Conservation (phyloP, 2,113 vertebrate species). For the Perca flavescens region DNA sequence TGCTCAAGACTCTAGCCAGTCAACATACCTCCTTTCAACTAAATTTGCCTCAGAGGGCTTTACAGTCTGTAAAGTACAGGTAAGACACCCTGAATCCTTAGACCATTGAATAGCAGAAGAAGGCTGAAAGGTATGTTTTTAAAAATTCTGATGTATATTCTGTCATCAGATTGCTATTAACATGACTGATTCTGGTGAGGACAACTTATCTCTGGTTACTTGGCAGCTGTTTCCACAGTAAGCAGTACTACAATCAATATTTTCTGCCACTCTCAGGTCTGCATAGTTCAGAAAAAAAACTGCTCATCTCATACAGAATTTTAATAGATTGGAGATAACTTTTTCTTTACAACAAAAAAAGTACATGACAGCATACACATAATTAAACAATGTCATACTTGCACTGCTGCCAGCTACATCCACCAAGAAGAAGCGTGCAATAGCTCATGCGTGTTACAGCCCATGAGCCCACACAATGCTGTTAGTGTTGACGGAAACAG, state of each 20-base stretch:
- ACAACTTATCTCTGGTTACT: not conserved
- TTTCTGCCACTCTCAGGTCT: not conserved
- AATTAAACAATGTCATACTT: not conserved
- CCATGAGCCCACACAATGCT: constrained; percentile 24
- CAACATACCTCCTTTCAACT: not conserved
- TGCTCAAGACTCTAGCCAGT: not conserved
- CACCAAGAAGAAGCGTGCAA: not conserved
- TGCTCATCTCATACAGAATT: not conserved
- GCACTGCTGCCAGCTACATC: not conserved
- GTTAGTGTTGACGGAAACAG: constrained; percentile 58
- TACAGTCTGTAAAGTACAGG: not conserved
- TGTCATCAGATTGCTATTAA: not conserved
- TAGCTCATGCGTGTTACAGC: constrained; percentile 1
- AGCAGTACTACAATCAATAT: not conserved
- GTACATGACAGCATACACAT: not conserved
- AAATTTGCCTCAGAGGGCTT: not conserved
- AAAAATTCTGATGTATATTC: not conserved
- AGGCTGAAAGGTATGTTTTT: not conserved
- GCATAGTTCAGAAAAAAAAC: not conserved
- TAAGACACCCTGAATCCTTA: not conserved
- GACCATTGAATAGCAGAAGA: not conserved
- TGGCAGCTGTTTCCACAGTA: not conserved
- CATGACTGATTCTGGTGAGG: not conserved
- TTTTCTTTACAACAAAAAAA: not conserved
- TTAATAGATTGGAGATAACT: not conserved